These are phyloP conservation scores for Anolis sagrei DNA, from an alignment of 2,113 vertebrate genomes.

Conservation along the genomic window DNA sequence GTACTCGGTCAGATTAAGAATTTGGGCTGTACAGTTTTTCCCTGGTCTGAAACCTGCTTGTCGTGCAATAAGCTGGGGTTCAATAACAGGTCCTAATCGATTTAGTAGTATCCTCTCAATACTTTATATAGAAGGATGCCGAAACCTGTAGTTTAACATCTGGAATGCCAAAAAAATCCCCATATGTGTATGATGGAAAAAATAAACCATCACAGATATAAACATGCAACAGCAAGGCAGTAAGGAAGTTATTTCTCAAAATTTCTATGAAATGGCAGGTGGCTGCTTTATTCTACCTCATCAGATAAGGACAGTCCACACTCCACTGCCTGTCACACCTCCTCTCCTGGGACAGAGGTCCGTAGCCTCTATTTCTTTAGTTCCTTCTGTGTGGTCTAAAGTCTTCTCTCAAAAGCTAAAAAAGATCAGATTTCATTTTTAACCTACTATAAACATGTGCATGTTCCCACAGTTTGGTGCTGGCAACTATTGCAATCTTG, in stretches of 20 bases:
- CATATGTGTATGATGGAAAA: background rate
- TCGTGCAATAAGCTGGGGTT: too few species aligned
- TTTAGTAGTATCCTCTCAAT: too few species aligned
- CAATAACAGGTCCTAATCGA: too few species aligned
- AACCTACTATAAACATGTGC: slow-evolving; percentile 11
- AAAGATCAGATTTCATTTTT: background rate
- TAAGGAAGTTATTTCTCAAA: background rate
- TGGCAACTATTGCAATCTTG: background rate
- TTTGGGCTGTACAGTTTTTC: too few species aligned
- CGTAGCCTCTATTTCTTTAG: background rate
- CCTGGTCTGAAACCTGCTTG: too few species aligned
- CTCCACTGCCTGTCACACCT: background rate
- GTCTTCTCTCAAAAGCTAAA: background rate
- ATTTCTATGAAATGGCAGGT: background rate
- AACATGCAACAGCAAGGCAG: background rate
- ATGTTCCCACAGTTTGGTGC: slow-evolving; percentile 13
- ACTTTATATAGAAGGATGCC: too few species aligned
- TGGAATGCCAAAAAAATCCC: background rate
- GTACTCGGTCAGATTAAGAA: too few species aligned
- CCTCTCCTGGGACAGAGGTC: background rate
- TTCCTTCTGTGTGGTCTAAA: slow-evolving; percentile 8
- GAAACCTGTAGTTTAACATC: too few species aligned
- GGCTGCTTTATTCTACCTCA: background rate
- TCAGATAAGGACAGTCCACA: background rate
- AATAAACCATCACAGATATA: background rate